Percentiles rank a stretch among this genome's conserved stretches.
These are phyloP conservation scores for Acyrthosiphon pisum DNA, from an alignment of 1,140 invertebrate genomes.

Conservation along the genomic window DNA sequence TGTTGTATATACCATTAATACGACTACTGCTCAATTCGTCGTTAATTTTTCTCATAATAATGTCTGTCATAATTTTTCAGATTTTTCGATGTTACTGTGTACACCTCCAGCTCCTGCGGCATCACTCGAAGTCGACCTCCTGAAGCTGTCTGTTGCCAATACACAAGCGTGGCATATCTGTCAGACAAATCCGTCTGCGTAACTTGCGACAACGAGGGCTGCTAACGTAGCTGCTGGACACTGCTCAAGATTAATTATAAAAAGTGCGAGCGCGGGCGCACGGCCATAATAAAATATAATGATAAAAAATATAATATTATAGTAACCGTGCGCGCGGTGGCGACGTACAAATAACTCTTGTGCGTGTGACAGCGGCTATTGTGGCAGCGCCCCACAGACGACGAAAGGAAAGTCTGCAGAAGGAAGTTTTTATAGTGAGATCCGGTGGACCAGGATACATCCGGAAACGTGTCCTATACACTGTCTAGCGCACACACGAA, in stretches of 20 bases:
- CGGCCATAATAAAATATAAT: not conserved
- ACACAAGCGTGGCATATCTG: not conserved
- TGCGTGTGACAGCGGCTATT: conserved; percentile 57
- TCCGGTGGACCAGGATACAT: not conserved
- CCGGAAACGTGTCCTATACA: not conserved
- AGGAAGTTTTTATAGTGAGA: not conserved
- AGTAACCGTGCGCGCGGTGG: not conserved
- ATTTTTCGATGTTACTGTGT: not conserved
- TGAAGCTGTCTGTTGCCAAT: no score
- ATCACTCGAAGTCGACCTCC: no score
- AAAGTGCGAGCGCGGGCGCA: not conserved
- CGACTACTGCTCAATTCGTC: not conserved
- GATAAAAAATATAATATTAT: not conserved
- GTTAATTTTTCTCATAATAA: not conserved
- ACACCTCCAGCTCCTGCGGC: no score
- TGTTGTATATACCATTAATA: not conserved
- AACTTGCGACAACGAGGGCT: not conserved
- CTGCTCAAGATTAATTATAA: conserved; percentile 49
- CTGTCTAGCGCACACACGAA: not conserved
- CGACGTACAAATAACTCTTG: conserved; percentile 35
- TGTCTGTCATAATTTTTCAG: not conserved
- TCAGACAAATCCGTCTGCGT: not conserved
- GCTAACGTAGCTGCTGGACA: conserved; percentile 56
- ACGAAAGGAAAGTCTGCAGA: not conserved
- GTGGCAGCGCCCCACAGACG: conserved; percentile 24